Percentiles rank a stretch among this genome's conserved stretches.
These are phyloP conservation scores for Campoplex capitator DNA, from an alignment of 2,888 invertebrate species.

Conservation along the genomic window DNA sequence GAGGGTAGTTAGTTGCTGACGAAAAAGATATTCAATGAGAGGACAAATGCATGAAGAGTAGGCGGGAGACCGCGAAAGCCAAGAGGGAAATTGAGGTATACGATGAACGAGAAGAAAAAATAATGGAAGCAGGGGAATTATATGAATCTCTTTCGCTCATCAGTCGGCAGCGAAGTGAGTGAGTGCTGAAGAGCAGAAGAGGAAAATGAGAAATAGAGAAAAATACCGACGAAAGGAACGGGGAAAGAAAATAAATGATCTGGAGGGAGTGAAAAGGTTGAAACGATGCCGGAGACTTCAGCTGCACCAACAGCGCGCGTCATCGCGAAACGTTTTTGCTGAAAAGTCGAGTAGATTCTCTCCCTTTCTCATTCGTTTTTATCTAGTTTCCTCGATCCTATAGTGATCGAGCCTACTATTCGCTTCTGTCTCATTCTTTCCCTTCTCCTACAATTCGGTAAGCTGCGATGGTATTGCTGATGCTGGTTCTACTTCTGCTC, in stretches of 20 bases:
- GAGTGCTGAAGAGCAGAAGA: conserved; percentile 27
- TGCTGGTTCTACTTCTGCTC: conserved; percentile 44
- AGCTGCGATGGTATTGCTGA: conserved; percentile 39
- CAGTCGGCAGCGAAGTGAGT: conserved; percentile 44
- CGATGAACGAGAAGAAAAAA: conserved; percentile 28
- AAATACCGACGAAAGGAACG: conserved; percentile 20
- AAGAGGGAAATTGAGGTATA: conserved; percentile 45
- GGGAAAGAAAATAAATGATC: conserved; percentile 47
- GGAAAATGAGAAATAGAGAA: conserved; percentile 31
- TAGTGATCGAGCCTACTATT: conserved; percentile 54
- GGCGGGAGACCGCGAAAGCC: conserved; percentile 55
- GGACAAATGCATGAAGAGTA: conserved; percentile 51
- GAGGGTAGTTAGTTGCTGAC: conserved; percentile 52
- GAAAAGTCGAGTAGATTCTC: conserved; percentile 56
- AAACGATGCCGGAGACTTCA: conserved; percentile 52
- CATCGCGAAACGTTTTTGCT: conserved; percentile 57
- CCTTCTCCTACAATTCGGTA: conserved; percentile 35
- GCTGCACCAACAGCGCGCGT: conserved; percentile 43
- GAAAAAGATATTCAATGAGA: conserved; percentile 42
- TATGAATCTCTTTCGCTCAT: conserved; percentile 58
- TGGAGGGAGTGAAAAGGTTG: conserved; percentile 54
- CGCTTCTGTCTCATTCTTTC: conserved; percentile 53
- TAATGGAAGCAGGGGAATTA: conserved; percentile 67
- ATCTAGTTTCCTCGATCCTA: conserved; percentile 17
- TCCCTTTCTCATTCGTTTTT: conserved; percentile 2